Base-by-base conservation (phyloP, 1,140 invertebrate species). In the Asbolus verrucosus region DNA sequence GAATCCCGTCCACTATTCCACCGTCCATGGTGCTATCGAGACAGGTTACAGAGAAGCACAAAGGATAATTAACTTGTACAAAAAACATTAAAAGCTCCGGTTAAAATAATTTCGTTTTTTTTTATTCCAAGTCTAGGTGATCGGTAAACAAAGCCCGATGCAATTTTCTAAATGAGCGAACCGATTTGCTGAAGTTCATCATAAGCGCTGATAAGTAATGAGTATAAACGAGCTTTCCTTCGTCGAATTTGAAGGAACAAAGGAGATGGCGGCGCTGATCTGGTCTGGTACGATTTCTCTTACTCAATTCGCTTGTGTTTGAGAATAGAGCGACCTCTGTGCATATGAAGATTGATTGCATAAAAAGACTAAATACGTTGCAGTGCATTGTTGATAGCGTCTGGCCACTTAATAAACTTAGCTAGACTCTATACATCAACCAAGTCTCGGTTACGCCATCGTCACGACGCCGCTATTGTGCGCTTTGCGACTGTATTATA, bases 11-110 rank as follows among this genome's bases (percentile, higher is more conserved):
- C 87, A 85, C 76, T 93, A 89, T 78, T 90, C 89, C 4, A 92
- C 91, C 0, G 92, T 92, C 1, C 93, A 96, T 79, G 93, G 93
- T 3, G 93, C 93, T 0, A 82, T 94, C 1, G 89, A 92, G 79
- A 86, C 87, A 14, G 93, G 93, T 0, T 90, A 88, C 80, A 84
- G 92, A 65, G 93, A 94, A 81, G 92, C 93, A 3, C 84, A 91
- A 24, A 84, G 87, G 75, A 73, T 86, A 46, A 69, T 83, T 19
- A 30, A 68, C 2, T 50, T 74, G 8, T 65, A 69, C 24, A 65
- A 69, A 33, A 62, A 70, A 59, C 13, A 19, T 21, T n/a, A 65
- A 16, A 61, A 60, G n/a, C 24, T 21, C 27, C 27, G 13, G n/a
- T n/a, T 24, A 6, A 13, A 9, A 62, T 18, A 33, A 62, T 2